Evolutionary conservation across 2,888 invertebrate genomes (phyloP), one percentile per base, ranked within the genome.

Genomic region (Plebejus anna): DNA sequence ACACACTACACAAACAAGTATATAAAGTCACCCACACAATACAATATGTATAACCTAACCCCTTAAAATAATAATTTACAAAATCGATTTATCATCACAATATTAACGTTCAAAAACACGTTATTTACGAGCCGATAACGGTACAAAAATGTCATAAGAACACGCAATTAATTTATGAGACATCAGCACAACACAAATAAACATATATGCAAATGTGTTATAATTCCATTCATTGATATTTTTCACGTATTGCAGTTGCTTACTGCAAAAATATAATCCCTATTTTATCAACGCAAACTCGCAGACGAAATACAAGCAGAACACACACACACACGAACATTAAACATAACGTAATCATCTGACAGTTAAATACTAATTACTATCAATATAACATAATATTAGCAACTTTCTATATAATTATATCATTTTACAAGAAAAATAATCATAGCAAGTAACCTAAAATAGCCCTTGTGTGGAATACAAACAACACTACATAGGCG

Each of bases 371-470:
- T 61, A 28, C 9, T 72, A 72, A 11, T 28, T 61, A 28, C 9
- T 61, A 61, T 77, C 55, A 82, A 79, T 81, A 83, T 82, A 83
- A 81, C 80, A 77, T 75, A 78, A 70, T 81, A 78, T 77, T 79
- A 81, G 82, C 83, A 84, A 82, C 83, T 84, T 82, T 82, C 82
- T 81, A 51, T 4, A 71, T 77, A 77, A 79, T 80, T 79, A 78
- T 72, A 66, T 77, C 77, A 79, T 79, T 80, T 82, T 83, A 81
- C 79, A 83, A 83, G 81, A 84, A 79, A 79, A 80, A 80, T 77
- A 81, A 83, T 85, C 80, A 81, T 83, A 84, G 82, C 85, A 90
- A 87, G 86, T 91, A 90, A 92, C 90, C 90, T 90, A 88, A 86
- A 87, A 81, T 82, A 81, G 81, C 81, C 80, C 81, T 82, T 84